Base-by-base conservation (phyloP, 2,888 invertebrate species). In the Torymus tubicola region DNA sequence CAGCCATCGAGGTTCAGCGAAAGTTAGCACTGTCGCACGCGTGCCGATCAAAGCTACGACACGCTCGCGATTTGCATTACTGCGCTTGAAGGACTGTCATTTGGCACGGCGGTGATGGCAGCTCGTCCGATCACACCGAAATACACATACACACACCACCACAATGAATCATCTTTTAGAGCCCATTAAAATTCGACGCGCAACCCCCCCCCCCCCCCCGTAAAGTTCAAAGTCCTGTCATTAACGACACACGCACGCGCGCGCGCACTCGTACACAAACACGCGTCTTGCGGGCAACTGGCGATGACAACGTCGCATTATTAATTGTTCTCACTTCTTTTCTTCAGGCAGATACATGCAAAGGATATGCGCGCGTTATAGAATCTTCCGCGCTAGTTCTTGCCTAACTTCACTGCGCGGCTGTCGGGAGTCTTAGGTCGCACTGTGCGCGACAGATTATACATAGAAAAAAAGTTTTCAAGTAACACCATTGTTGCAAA, bases 171-270 rank as follows among this genome's bases (percentile, higher is more conserved):
- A 82, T 80, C 78, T 80, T 79, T 80, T 74, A 80, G 70, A 80
- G 82, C 80, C 82, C 68, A 82, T 82, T 82, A 78, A 82, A 82
- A 82, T 82, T 78, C 80, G 74, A 71, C 70, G 78, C 80, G 80
- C 79, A 12, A 53, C 70, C 77, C 79, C 70, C 16, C 58, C 11
- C 52, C 8, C 11, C 10, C 61, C 61, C 16, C 73, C 63, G 64
- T 58, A 78, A 80, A 78, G 68, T 75, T 65, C 77, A 80, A 82
- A 82, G 78, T 80, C 75, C 82, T 77, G 80, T 82, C 82, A 80
- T 80, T 82, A 82, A 78, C 58, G 80, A 52, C 78, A 74, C 55
- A 71, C 75, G 21, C 21, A 55, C 69, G 10, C 65, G 50, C 52
- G 18, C 16, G 52, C 52, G 50, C 52, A 13, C 16, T 52, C 52